Conservation (phyloP, 2,888 invertebrate genomes). For the Cerceris ruficornis region DNA sequence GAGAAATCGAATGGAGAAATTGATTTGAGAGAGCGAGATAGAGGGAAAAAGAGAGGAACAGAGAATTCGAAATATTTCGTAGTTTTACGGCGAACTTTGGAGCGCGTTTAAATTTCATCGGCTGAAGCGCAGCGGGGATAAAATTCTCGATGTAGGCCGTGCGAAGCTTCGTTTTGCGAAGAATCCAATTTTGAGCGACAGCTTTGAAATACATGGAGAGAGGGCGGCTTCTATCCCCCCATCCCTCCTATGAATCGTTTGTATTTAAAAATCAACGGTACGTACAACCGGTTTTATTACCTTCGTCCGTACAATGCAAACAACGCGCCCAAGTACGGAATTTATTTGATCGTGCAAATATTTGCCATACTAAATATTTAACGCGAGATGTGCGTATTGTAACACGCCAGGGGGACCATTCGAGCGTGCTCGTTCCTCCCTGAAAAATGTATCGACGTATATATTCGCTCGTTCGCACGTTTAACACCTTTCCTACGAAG, state of each 20-base stretch:
- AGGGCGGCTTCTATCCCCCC: not conserved
- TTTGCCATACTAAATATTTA: slow-evolving; percentile 53
- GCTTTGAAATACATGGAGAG: slow-evolving; percentile 35
- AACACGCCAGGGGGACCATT: slow-evolving; percentile 3
- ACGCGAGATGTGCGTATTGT: slow-evolving; percentile 10
- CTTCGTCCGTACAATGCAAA: slow-evolving; percentile 11
- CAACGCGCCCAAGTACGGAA: slow-evolving; percentile 23
- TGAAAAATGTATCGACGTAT: slow-evolving; percentile 7
- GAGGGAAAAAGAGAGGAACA: not conserved
- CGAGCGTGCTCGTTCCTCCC: not conserved
- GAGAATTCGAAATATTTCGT: not conserved
- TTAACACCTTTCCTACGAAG: not conserved
- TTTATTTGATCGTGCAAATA: slow-evolving; percentile 51
- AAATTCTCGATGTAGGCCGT: not conserved
- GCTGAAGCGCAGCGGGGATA: not conserved
- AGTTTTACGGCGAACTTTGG: not conserved
- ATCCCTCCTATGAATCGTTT: slow-evolving; percentile 4
- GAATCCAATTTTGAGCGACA: slow-evolving; percentile 41
- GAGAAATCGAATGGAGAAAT: not conserved
- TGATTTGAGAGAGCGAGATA: not conserved
- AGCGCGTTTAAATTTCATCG: not conserved
- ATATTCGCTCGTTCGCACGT: no score
- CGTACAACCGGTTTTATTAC: slow-evolving; percentile 34
- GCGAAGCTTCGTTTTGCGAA: slow-evolving; percentile 17
- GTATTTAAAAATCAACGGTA: slow-evolving; percentile 51